phyloP scores from a whole-genome alignment of 2,888 invertebrate genomes.

The Pristionchus japonicus region DNA sequence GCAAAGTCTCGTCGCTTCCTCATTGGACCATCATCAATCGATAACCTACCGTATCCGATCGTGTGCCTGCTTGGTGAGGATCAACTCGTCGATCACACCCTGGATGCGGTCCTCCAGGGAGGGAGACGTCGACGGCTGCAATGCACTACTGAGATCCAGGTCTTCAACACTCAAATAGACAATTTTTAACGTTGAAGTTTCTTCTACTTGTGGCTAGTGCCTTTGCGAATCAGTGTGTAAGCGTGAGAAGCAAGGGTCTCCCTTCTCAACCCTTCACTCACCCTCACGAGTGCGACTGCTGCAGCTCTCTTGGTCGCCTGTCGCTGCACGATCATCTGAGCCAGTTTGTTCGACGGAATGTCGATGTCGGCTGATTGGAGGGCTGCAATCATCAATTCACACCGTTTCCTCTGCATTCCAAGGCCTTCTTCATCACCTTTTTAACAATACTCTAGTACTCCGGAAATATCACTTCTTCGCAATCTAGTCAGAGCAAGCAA shows the following conservation, averaged over 20 bases:
- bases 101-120: constrained; percentile 5
- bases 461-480: too few species aligned
- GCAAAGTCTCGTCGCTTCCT: background rate
- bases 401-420: background rate
- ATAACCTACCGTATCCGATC: constrained; percentile 30
- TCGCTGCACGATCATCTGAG: background rate
- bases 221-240: too few species aligned
- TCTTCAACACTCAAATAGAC: too few species aligned
- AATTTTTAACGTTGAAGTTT: too few species aligned
- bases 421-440: too few species aligned
- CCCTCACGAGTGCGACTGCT: background rate
- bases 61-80: background rate
- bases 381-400: background rate
- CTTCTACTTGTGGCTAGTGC: too few species aligned
- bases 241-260: too few species aligned
- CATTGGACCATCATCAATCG: background rate
- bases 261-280: background rate
- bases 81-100: background rate
- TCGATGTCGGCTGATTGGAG: constrained; percentile 25
- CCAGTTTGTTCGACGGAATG: constrained; percentile 7
- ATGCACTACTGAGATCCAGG: too few species aligned
- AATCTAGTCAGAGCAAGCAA: background rate
- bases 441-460: too few species aligned
- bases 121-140: background rate
- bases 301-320: background rate